Base-by-base conservation (phyloP, 2,113 vertebrate genomes). In the Clarias magur region DNA sequence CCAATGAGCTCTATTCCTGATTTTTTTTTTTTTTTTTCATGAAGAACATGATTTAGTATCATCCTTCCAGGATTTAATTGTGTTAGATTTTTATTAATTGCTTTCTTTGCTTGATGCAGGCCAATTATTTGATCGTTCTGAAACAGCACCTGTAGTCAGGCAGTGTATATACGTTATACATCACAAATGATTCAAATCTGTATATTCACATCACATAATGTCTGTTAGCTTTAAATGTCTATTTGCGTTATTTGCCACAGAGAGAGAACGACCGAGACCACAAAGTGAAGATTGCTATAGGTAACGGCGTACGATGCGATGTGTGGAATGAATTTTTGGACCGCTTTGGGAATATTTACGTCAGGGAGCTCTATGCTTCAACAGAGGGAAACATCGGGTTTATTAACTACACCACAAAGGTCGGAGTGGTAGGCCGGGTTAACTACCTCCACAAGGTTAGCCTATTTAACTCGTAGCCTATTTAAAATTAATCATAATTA, bases 381-480 rank as follows among this genome's bases (percentile, higher is more conserved):
- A 99, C 97, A 0, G 98, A 99, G 88, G 96, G 96, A 86, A 99
- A 98, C 75, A 7, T 92, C 0, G 96, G 96, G 34, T 97, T 99
- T 62, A 59, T 98, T 62, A 99, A 99, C 89, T 98, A 97, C 89
- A 93, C 93, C 0, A 95, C 95, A 13, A 97, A 95, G 90, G 85
- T 96, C 0, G 97, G 97, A 0, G 95, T 96, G 0, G 91, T 97
- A 30, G 98, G 98, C 9, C 93, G 96, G 56, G 86, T 65, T 21
- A 97, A 93, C 62, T 23, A 63, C 0, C 23, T 98, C 10, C 86
- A 96, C 75, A 93, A 15, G 93, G 97, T 97, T 87, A 70, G 91
- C 23, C 21, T 30, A 1, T 48, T 30, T 54, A n/a, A 8, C 76
- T 12, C 25, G 27, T n/a, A 75, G 4, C 3, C 13, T 7, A 13